These are phyloP conservation scores for Platyscapa corneri DNA, from an alignment of 1,140 invertebrate species.

Conservation along the genomic window DNA sequence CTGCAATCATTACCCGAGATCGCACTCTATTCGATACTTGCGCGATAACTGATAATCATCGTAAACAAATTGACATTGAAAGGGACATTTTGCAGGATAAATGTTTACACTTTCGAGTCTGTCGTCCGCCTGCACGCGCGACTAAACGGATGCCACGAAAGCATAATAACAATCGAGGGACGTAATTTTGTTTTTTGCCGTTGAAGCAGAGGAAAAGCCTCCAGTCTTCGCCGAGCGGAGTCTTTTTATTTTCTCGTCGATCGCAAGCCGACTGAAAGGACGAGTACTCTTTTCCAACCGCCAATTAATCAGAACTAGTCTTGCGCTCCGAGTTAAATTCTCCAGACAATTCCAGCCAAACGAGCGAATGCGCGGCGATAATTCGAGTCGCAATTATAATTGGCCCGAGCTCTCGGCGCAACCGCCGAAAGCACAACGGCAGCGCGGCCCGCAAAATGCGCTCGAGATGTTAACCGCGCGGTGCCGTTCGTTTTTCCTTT, in stretches of 20 bases:
- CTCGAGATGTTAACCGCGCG: neutral
- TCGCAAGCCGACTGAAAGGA: neutral
- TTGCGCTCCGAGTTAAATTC: neutral
- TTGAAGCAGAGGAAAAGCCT: no score
- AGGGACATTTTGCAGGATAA: neutral
- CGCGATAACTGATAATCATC: neutral
- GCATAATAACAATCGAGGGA: no score
- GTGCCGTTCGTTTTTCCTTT: no score
- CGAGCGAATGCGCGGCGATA: neutral
- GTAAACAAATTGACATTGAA: neutral
- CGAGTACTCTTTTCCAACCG: neutral
- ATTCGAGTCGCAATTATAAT: neutral
- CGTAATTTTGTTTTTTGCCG: no score
- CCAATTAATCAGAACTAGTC: slow-evolving; percentile 20
- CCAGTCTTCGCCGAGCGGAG: no score
- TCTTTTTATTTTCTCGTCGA: neutral
- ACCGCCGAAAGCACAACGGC: neutral
- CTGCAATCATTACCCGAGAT: neutral
- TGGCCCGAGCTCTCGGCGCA: neutral
- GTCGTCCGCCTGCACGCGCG: neutral
- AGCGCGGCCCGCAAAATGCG: neutral
- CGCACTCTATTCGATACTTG: neutral
- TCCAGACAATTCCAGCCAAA: neutral
- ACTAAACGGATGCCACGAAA: no score
- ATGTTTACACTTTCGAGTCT: neutral